Conservation (phyloP, 2,888 invertebrate species). For the Bhutanitis thaidina region DNA sequence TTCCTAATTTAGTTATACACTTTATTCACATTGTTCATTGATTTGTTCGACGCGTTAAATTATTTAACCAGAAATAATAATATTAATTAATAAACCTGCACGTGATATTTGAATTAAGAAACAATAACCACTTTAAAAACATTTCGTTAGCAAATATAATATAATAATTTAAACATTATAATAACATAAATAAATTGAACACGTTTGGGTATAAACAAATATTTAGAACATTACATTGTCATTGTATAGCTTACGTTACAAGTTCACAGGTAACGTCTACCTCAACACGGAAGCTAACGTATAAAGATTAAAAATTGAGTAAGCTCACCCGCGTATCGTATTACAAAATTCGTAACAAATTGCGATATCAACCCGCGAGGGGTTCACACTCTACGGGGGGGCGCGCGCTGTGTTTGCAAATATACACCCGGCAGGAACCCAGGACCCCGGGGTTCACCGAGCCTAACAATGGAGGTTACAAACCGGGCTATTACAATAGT, state of each 20-base stretch:
- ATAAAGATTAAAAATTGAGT: constrained; percentile 24
- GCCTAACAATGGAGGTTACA: constrained; percentile 36
- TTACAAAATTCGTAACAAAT: constrained; percentile 67
- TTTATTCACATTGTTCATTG: no score
- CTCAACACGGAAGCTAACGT: constrained; percentile 22
- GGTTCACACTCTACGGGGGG: constrained; percentile 50
- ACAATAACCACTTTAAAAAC: no score
- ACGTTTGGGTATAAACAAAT: no score
- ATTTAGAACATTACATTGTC: no score
- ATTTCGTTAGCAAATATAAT: no score
- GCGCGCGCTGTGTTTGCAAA: constrained; percentile 70
- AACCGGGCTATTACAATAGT: constrained; percentile 51
- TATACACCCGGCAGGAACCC: constrained; percentile 69
- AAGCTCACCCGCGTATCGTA: constrained; percentile 41
- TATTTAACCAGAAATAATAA: no score
- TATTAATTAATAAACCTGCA: no score
- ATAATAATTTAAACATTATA: no score
- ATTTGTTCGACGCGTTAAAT: no score
- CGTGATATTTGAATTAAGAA: no score
- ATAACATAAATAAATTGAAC: no score
- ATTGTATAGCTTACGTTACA: not conserved
- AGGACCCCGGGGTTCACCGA: constrained; percentile 19
- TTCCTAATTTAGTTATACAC: no score
- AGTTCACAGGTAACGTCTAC: constrained; percentile 20
- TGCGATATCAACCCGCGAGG: constrained; percentile 43